Conservation (phyloP, 2,113 vertebrate species). For the Bothrops jararaca region DNA sequence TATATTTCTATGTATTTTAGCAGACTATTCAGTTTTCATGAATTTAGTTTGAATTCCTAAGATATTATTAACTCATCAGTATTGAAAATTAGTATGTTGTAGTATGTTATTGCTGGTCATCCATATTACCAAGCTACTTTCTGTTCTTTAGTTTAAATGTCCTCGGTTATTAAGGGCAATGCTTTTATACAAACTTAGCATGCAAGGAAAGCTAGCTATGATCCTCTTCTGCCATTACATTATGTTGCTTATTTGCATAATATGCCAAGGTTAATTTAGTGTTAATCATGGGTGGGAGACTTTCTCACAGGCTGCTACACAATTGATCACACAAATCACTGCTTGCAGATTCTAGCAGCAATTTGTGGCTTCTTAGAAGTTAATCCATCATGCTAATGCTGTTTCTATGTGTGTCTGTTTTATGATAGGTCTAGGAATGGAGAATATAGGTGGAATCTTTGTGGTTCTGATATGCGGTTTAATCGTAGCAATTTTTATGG, state of each 20-base stretch:
- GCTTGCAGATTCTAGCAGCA: neutral
- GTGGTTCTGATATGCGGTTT: slow-evolving; percentile 98
- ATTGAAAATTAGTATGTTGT: slow-evolving; percentile 30
- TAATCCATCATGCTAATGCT: neutral
- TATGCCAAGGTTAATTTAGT: neutral
- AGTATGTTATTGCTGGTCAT: slow-evolving; percentile 38
- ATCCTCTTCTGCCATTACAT: neutral
- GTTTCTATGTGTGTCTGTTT: slow-evolving; percentile 23
- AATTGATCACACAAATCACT: neutral
- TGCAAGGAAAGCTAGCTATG: neutral
- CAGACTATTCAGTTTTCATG: neutral
- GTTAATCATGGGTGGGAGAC: neutral
- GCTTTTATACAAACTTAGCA: neutral
- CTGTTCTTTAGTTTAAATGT: slow-evolving; percentile 15
- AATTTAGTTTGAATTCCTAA: neutral
- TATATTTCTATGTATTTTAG: neutral
- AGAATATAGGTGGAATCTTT: slow-evolving; percentile 98
- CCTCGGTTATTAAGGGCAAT: slow-evolving; percentile 1
- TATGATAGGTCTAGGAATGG: slow-evolving; percentile 89
- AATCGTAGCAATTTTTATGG: slow-evolving; percentile 97
- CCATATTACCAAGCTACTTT: neutral
- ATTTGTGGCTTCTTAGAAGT: neutral
- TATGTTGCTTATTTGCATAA: neutral
- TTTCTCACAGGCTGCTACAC: neutral
- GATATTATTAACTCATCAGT: slow-evolving; percentile 10